Conservation (phyloP, 2,797 vertebrate genomes). For the Myioborus miniatus region DNA sequence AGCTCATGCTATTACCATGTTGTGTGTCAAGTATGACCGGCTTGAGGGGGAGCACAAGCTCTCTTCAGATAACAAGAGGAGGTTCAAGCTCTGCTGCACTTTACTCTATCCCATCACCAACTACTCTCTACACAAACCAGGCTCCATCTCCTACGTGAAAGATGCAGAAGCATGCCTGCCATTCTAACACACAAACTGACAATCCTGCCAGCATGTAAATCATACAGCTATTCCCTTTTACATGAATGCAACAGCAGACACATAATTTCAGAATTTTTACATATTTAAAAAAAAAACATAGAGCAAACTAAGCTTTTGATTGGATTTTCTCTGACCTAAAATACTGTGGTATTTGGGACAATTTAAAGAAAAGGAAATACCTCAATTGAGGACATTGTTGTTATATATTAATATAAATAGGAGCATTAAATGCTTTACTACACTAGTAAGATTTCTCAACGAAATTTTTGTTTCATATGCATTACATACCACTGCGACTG, state of each 20-base stretch:
- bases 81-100: not conserved
- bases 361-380: not conserved
- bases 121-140: not conserved
- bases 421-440: not conserved
- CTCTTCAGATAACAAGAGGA: not conserved
- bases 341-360: not conserved
- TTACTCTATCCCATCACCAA: not conserved
- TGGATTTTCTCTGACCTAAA: not conserved
- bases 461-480: not conserved
- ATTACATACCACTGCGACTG: not conserved
- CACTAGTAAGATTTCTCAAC: not conserved
- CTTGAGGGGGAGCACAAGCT: not conserved
- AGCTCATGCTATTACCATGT: not conserved
- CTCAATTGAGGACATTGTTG: not conserved
- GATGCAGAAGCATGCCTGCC: not conserved
- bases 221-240: not conserved
- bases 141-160: not conserved
- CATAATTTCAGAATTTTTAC: not conserved
- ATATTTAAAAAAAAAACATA: fast-evolving
- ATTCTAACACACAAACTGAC: not conserved
- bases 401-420: not conserved
- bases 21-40: not conserved
- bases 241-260: not conserved
- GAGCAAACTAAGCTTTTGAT: not conserved
- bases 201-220: not conserved